phyloP scores from a whole-genome alignment of 2,888 invertebrate species.

The Stenchaetothrips biformis region DNA sequence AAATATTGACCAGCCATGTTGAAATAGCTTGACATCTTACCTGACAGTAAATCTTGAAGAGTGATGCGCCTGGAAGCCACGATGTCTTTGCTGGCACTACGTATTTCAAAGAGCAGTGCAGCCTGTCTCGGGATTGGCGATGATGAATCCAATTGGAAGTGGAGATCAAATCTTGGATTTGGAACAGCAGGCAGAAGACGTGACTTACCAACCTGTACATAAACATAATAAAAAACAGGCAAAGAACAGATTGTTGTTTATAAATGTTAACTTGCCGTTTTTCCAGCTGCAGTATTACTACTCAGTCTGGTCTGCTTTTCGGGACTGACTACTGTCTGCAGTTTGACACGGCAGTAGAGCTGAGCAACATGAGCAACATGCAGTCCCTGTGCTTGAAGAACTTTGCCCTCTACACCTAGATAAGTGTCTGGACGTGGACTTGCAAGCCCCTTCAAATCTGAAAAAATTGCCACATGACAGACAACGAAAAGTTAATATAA shows the following conservation, averaged over 20 bases:
- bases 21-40: slow-evolving; percentile 39
- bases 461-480: slow-evolving; percentile 19
- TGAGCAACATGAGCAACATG: slow-evolving; percentile 47
- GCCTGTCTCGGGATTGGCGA: slow-evolving; percentile 47
- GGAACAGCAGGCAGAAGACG: slow-evolving; percentile 46
- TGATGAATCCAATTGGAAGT: slow-evolving; percentile 47
- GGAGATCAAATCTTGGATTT: slow-evolving; percentile 47
- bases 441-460: slow-evolving; percentile 43
- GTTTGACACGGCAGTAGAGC: slow-evolving; percentile 44
- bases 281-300: background rate
- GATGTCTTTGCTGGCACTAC: slow-evolving; percentile 48
- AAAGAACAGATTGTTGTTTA: background rate
- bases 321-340: slow-evolving; percentile 35
- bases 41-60: slow-evolving; percentile 47
- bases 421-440: slow-evolving; percentile 44
- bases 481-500: background rate
- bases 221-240: background rate
- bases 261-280: slow-evolving; percentile 39
- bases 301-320: background rate
- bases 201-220: slow-evolving; percentile 45
- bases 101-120: slow-evolving; percentile 49
- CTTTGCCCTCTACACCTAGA: slow-evolving; percentile 45
- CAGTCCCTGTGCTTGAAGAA: slow-evolving; percentile 46
- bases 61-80: slow-evolving; percentile 47
- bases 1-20: too few species aligned